A percentile compares a stretch with the other conserved stretches of the same genome.
phyloP scores from a whole-genome alignment of 1,140 invertebrate genomes.

The Ceratitis capitata region DNA sequence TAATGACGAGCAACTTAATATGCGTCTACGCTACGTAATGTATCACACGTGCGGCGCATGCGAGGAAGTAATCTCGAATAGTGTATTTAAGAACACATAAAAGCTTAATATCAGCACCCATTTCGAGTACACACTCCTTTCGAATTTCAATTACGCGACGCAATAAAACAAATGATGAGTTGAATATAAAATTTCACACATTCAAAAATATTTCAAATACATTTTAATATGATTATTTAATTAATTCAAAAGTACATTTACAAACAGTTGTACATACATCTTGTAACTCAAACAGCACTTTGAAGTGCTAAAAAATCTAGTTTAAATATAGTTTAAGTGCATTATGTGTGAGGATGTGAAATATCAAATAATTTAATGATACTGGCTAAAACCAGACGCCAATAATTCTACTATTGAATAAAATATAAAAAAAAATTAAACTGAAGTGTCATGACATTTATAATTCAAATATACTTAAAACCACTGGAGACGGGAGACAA shows the following conservation, averaged over 20 bases:
- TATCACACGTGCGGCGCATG: not conserved
- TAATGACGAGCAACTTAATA: no score
- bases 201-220: no score
- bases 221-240: not conserved
- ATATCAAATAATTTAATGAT: not conserved
- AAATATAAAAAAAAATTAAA: no score
- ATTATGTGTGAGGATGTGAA: not conserved
- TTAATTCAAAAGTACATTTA: not conserved
- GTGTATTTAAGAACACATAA: not conserved
- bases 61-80: not conserved
- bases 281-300: no score
- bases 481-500: no score
- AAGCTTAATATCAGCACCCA: not conserved
- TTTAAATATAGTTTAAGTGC: not conserved
- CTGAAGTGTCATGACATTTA: no score
- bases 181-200: not conserved
- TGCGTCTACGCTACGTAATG: not conserved
- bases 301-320: no score
- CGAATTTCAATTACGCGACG: not conserved
- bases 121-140: not conserved
- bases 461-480: no score
- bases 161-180: not conserved
- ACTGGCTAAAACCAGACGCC: not conserved
- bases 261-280: not conserved
- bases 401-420: no score